Conservation (phyloP, 2,888 invertebrate genomes). For the Heteromurus nitidus region DNA sequence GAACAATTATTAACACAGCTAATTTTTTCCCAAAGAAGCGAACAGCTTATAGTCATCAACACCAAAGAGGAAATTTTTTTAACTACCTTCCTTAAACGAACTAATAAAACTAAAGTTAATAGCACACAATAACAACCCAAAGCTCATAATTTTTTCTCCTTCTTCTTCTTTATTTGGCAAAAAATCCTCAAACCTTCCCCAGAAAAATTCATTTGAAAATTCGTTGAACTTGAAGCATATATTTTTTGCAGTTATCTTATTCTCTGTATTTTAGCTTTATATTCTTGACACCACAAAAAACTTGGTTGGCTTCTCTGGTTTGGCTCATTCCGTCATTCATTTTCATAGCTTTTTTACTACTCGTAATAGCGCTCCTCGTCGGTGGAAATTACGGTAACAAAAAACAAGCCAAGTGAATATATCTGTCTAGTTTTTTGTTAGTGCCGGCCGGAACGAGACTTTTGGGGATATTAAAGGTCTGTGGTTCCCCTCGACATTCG, state of each 20-base stretch:
- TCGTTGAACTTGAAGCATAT: neutral
- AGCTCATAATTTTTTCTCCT: neutral
- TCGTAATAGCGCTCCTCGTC: neutral
- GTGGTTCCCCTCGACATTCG: conserved; percentile 73
- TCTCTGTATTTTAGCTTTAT: neutral
- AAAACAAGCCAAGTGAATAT: too few relatives aligned
- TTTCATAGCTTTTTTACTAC: neutral
- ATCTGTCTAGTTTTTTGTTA: too few relatives aligned
- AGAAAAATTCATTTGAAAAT: neutral
- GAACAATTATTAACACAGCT: conserved; percentile 23
- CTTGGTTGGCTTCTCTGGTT: neutral
- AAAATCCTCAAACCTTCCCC: too few relatives aligned
- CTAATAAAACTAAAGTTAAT: neutral
- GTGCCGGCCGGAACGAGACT: conserved; percentile 63
- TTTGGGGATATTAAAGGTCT: conserved; percentile 70
- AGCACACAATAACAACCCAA: neutral
- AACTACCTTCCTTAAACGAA: neutral
- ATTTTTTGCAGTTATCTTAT: neutral
- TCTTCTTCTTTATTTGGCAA: neutral
- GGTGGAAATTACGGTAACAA: conserved; percentile 16
- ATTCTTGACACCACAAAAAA: neutral
- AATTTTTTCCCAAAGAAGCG: neutral
- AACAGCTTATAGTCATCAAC: conserved; percentile 1
- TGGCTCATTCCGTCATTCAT: neutral
- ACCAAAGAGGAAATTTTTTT: conserved; percentile 34